Base-by-base conservation (phyloP, 2,797 vertebrate genomes). In the Austrolebias charrua region DNA sequence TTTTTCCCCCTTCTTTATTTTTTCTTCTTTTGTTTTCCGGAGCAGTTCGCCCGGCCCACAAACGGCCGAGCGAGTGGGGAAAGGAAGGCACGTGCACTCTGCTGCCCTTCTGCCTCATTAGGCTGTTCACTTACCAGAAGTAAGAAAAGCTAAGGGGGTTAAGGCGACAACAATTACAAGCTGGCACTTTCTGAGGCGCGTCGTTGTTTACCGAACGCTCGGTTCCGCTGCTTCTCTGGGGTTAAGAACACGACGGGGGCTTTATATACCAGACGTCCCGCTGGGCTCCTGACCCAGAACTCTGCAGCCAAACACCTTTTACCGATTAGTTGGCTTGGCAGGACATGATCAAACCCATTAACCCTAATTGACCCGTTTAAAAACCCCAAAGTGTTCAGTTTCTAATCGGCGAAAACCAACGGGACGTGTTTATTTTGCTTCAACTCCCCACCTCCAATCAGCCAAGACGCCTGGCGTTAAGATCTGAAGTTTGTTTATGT, bases 41-140 rank as follows among this genome's bases (percentile, higher is more conserved):
- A 0, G 60, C 64, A 56, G 71, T 67, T 31, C 24, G 54, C 69
- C 60, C 62, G 64, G 45, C 51, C 73, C 24, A 24, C 24, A 24
- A 24, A 24, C 24, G n/a, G 12, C 43, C 11, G 33, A 35, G 44
- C 12, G n/a, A 6, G 52, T n/a, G 35, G 67, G 78, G 47, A 52
- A 55, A 75, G 76, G 68, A 80, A 60, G 78, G 75, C 86, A 88
- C 80, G 83, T 88, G 88, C 83, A 75, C 75, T 54, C 67, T 57
- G 9, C 73, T 81, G 76, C 58, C 69, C 79, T 86, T 88, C 83
- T 82, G 88, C 88, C 84, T 88, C 86, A 83, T 90, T 86, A 87
- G 79, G 76, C 73, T 69, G 76, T 78, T 85, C 80, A 78, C 79
- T 86, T 79, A 81, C 75, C 79, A 83, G 74, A 82, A 88, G 83